These are phyloP conservation scores for Saccostrea echinata DNA, from an alignment of 1,140 invertebrate species.

Conservation along the genomic window DNA sequence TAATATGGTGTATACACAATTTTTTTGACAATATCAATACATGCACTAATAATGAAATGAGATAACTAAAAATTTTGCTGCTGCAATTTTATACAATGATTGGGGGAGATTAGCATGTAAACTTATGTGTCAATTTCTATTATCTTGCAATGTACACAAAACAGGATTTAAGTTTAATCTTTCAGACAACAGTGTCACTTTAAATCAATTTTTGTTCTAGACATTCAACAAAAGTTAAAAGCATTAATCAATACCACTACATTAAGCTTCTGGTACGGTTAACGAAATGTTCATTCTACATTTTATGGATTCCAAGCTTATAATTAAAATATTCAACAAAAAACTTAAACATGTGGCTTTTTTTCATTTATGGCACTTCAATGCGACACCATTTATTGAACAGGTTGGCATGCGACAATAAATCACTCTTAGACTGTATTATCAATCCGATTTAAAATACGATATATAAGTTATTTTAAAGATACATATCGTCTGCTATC, in stretches of 20 bases:
- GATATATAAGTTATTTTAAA: not conserved
- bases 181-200: not conserved
- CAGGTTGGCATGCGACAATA: slow-evolving; percentile 25
- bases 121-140: not conserved
- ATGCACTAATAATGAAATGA: no score
- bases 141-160: not conserved
- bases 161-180: slow-evolving; percentile 20
- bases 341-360: slow-evolving; percentile 13
- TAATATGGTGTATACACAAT: no score
- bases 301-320: not conserved
- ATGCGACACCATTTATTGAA: not conserved
- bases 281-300: not conserved
- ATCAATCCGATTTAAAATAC: slow-evolving; percentile 27
- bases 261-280: not conserved
- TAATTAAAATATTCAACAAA: not conserved
- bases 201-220: slow-evolving; percentile 22
- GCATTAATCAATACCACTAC: slow-evolving; percentile 8
- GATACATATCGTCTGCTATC: slow-evolving; percentile 15
- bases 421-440: not conserved
- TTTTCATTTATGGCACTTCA: not conserved
- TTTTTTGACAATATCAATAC: no score
- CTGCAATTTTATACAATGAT: no score
- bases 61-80: no score
- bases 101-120: no score
- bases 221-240: slow-evolving; percentile 7